Evolutionary conservation across 2,888 invertebrate genomes (phyloP), one percentile per base, ranked within the genome.

Genomic region (Tachina grossa): DNA sequence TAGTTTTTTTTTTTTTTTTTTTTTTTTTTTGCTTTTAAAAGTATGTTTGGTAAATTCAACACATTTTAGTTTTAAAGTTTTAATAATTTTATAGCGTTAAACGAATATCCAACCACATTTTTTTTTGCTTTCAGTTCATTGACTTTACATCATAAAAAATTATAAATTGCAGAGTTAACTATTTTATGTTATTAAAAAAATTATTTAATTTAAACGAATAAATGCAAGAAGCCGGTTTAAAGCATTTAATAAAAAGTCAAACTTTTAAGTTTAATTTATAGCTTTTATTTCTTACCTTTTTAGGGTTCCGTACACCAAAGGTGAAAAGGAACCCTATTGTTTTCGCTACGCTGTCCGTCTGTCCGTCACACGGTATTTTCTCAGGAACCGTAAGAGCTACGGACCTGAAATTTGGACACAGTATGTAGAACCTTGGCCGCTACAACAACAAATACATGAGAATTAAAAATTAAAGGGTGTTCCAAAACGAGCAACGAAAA

Each of bases 101-200:
- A 2, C 16, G 9, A 59, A 6, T 6, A n/a, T 8, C 14, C n/a
- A 57, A 14, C 39, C 13, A 11, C 13, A n/a, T 39, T 16, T 31
- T 31, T 13, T 61, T 39, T 74, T 61, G 14, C 16, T 39, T 49
- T 39, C 9, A 61, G 72, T 74, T 74, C 72, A 61, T 41, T 74
- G 72, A 61, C 72, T 49, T 74, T 13, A 31, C 1, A 31, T 19
- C 19, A 41, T n/a, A 22, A 71, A 55, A 45, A 22, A 10, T 8
- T 9, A 43, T 9, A 51, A 69, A 53, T 49, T 16, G 13, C 19
- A 49, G 61, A 74, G 59, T 74, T 61, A 16, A 74, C 39, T 41
- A 1, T 51, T 74, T 59, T 72, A 19, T 53, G 45, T 69, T 31
- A 53, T 14, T 59, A 14, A 16, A 49, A 49, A 49, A 41, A 16